Percentiles rank a stretch among this genome's conserved stretches.
Evolutionary conservation across 2,113 vertebrate species (phyloP).

Genomic region (Callospermophilus lateralis): DNA sequence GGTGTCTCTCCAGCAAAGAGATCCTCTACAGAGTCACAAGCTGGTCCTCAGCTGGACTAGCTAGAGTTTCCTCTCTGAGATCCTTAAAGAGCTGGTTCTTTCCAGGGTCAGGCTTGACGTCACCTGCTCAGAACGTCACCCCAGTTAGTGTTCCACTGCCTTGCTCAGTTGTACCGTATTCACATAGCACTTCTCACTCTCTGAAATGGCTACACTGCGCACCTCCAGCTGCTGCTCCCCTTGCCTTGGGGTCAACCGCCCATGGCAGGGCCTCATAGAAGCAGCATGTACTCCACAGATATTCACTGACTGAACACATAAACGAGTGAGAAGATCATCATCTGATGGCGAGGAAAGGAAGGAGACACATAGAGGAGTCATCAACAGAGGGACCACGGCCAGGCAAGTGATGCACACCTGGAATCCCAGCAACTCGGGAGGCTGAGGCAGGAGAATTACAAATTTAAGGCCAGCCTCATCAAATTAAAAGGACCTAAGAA

Average conservation of each 20-base stretch:
- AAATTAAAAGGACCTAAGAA: too few species aligned
- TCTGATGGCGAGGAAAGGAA: neutral
- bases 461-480: too few species aligned
- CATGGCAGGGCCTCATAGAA: neutral
- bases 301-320: neutral
- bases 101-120: neutral
- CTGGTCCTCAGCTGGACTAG: neutral
- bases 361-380: neutral
- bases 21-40: neutral
- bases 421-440: too few species aligned
- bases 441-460: too few species aligned
- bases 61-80: neutral
- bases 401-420: too few species aligned
- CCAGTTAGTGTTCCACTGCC: neutral
- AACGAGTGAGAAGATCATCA: neutral
- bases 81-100: neutral
- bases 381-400: neutral
- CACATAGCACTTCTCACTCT: neutral
- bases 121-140: neutral
- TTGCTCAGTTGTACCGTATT: neutral
- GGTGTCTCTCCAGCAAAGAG: neutral
- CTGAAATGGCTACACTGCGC: neutral
- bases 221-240: neutral
- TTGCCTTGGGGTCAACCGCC: neutral
- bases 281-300: neutral